These are phyloP conservation scores for Cheilosia soror DNA, from an alignment of 2,888 invertebrate species.

Conservation along the genomic window DNA sequence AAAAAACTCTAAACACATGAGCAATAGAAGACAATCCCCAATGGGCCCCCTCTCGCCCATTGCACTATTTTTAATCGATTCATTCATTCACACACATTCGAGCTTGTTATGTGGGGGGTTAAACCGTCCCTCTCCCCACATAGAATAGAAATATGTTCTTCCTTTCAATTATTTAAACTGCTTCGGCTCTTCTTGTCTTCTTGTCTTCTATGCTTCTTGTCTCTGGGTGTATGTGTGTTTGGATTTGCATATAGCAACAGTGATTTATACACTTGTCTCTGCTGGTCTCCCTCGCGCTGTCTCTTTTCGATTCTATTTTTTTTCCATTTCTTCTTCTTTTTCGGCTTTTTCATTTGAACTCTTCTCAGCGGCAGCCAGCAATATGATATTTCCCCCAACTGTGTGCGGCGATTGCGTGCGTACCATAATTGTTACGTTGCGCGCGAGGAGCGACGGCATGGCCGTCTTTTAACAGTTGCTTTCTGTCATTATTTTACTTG, in stretches of 20 bases:
- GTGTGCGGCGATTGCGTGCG: conserved; percentile 60
- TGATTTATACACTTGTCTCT: conserved; percentile 22
- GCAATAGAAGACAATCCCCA: not conserved
- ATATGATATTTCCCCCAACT: conserved; percentile 53
- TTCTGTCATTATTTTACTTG: conserved; percentile 22
- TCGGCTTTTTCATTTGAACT: not conserved
- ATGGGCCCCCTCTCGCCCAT: conserved; percentile 1
- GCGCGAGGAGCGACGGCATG: conserved; percentile 58
- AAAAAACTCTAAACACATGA: not conserved
- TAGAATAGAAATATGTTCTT: not conserved
- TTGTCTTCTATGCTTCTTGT: not conserved
- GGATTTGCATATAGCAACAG: conserved; percentile 55
- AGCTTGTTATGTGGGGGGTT: not conserved
- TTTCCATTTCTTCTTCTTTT: conserved; percentile 14
- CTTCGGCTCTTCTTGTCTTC: not conserved
- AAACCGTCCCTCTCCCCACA: too few species aligned
- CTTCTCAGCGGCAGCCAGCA: conserved; percentile 39
- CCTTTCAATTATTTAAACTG: not conserved
- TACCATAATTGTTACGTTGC: conserved; percentile 59
- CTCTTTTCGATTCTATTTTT: not conserved
- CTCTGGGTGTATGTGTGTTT: not conserved
- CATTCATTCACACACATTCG: conserved; percentile 14
- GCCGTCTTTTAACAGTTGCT: conserved; percentile 32
- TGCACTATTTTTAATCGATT: conserved; percentile 59
- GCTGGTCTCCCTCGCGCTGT: not conserved